Percentiles rank a stretch among this genome's conserved stretches.
These are phyloP conservation scores for Incurvaria masculella DNA, from an alignment of 2,888 invertebrate genomes.

Conservation along the genomic window DNA sequence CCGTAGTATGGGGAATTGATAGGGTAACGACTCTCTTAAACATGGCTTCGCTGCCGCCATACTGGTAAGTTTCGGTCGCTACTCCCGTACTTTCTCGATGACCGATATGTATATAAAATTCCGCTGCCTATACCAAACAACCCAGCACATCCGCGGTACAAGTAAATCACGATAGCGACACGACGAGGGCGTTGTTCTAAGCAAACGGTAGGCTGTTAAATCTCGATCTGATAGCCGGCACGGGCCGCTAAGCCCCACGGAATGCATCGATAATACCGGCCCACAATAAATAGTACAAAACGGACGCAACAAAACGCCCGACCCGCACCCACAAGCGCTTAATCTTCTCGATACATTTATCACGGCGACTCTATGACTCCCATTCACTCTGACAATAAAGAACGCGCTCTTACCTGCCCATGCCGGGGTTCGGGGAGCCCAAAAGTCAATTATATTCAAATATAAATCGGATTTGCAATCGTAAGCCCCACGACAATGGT, in stretches of 20 bases:
- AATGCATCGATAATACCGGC: conserved; percentile 3
- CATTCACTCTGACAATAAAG: conserved; percentile 47
- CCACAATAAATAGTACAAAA: conserved; percentile 4
- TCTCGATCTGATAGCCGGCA: background rate
- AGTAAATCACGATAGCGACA: background rate
- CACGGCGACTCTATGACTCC: conserved; percentile 52
- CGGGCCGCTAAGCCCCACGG: background rate
- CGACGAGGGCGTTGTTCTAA: background rate
- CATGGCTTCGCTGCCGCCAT: too few relatives aligned
- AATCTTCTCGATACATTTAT: conserved; percentile 54
- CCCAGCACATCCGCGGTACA: too few relatives aligned
- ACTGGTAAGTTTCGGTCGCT: too few relatives aligned
- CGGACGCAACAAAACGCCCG: background rate
- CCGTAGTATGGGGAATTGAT: too few relatives aligned
- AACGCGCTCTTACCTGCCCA: conserved; percentile 45
- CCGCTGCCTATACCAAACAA: too few relatives aligned
- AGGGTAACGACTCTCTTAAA: too few relatives aligned
- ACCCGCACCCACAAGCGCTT: conserved; percentile 32
- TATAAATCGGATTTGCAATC: conserved; percentile 57
- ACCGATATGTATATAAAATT: too few relatives aligned
- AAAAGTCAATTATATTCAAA: conserved; percentile 57
- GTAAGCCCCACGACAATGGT: conserved; percentile 47
- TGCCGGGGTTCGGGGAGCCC: too few relatives aligned
- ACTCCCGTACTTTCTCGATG: too few relatives aligned
- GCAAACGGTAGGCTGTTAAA: background rate